These are phyloP conservation scores for Synaphobranchus kaupii DNA, from an alignment of 2,797 vertebrate species.

Conservation along the genomic window DNA sequence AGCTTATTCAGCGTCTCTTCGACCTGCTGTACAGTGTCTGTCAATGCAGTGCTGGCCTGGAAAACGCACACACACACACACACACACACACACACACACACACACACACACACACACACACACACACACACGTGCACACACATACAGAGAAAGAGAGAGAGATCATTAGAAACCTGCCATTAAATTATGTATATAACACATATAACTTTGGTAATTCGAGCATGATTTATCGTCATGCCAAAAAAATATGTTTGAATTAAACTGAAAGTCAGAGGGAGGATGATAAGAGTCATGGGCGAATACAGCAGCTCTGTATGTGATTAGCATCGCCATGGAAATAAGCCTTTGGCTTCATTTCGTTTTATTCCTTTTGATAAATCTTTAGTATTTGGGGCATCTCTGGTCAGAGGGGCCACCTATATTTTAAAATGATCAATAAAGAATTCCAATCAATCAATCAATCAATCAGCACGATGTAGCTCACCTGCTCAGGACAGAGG, in stretches of 20 bases:
- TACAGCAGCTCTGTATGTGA: background rate
- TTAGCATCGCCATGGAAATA: background rate
- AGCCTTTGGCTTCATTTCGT: too few species aligned
- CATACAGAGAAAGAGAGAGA: background rate
- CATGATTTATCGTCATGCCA: background rate
- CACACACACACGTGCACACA: background rate
- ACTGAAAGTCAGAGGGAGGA: background rate
- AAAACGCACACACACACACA: background rate
- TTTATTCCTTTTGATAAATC: too few species aligned
- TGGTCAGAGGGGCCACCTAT: too few species aligned
- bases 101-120: background rate
- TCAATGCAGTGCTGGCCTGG: slow-evolving; percentile 54
- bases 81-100: background rate
- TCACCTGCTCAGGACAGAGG: slow-evolving; percentile 64
- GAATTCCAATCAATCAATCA: too few species aligned
- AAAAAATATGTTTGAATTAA: background rate
- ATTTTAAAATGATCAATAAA: too few species aligned
- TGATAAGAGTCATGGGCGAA: background rate
- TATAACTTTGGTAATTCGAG: background rate
- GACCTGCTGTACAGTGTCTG: slow-evolving; percentile 54
- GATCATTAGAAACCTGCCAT: background rate
- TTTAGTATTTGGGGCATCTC: too few species aligned
- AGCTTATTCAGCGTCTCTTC: slow-evolving; percentile 60
- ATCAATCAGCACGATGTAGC: background rate
- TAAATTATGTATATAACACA: background rate